A percentile compares a stretch with the other conserved stretches of the same genome.
Evolutionary conservation across 1,140 invertebrate genomes (phyloP).

Genomic region (Trichoplusia ni): DNA sequence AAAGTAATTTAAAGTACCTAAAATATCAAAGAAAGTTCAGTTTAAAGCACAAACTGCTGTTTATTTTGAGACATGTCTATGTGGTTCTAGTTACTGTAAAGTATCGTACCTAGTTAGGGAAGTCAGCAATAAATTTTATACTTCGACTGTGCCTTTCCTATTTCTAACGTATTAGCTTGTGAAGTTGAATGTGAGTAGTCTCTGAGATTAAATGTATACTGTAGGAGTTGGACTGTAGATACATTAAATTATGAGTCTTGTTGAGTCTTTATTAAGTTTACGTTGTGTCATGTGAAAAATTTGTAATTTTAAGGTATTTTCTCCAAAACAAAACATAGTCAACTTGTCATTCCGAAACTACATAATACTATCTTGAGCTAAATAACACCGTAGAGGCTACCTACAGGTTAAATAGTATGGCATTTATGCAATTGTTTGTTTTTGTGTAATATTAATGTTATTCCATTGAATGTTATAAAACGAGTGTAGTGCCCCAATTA

Average conservation of each 20-base stretch:
- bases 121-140: slow-evolving; percentile 81
- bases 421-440: slow-evolving; percentile 36
- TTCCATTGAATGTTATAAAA: slow-evolving; percentile 15
- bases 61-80: slow-evolving; percentile 48
- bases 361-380: slow-evolving; percentile 36
- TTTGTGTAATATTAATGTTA: slow-evolving; percentile 31
- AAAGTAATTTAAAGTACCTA: slow-evolving; percentile 37
- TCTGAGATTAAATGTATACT: slow-evolving; percentile 69
- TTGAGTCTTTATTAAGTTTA: slow-evolving; percentile 51
- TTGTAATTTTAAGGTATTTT: slow-evolving; percentile 36
- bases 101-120: slow-evolving; percentile 69
- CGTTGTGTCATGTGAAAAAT: slow-evolving; percentile 39
- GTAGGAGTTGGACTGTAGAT: slow-evolving; percentile 56
- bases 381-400: slow-evolving; percentile 9
- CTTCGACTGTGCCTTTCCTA: slow-evolving; percentile 81
- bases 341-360: slow-evolving; percentile 51
- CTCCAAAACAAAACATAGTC: slow-evolving; percentile 31
- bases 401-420: neutral
- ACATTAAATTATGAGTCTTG: slow-evolving; percentile 44
- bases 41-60: slow-evolving; percentile 36
- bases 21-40: slow-evolving; percentile 33
- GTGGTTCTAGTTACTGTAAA: slow-evolving; percentile 50
- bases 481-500: neutral
- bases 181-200: slow-evolving; percentile 62
- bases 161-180: slow-evolving; percentile 78